Evolutionary conservation across 2,888 invertebrate genomes (phyloP), one percentile per base, ranked within the genome.

Genomic region (Venusia cambrica): DNA sequence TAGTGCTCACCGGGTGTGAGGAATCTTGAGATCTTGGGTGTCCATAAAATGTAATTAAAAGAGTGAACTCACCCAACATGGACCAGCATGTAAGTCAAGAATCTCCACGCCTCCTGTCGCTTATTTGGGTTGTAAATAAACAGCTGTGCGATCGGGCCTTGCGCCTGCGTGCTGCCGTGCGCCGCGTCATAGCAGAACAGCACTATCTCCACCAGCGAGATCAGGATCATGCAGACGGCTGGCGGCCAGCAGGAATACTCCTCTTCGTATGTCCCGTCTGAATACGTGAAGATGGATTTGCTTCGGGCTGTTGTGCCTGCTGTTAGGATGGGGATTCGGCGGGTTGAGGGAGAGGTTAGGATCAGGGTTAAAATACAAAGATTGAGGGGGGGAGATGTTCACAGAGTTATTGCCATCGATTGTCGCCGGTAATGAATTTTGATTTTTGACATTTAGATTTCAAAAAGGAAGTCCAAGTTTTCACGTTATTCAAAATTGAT

Each of bases 171-270:
- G 54, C 73, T 67, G n/a, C 83, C 83, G 12, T 80, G 70, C 1
- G 76, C 70, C 0, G 92, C 61, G 73, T 89, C 73, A 63, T 87
- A 70, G 81, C 87, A 88, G 71, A 91, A 94, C 62, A 93, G 88
- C 10, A 91, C 87, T 50, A 97, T 96, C 89, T 98, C 97, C 51
- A 97, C 83, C 38, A 97, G 61, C 2, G 96, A 97, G 57, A 98
- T 93, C 41, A 96, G 81, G 45, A 97, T 90, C 94, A 99, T 97
- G 64, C 97, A 95, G 31, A 99, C 66, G 0, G 95, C 93, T 0
- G 98, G 99, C 5, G 98, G 99, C 71, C 92, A 93, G 66, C 99
- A 97, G 42, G 91, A 93, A 87, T 98, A 99, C 68, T 97, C 94
- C 57, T 96, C 94, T 62, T 97, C 93, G 76, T 97, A 97, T 3